phyloP scores from a whole-genome alignment of 2,888 invertebrate species.

The Cyclophora punctaria region DNA sequence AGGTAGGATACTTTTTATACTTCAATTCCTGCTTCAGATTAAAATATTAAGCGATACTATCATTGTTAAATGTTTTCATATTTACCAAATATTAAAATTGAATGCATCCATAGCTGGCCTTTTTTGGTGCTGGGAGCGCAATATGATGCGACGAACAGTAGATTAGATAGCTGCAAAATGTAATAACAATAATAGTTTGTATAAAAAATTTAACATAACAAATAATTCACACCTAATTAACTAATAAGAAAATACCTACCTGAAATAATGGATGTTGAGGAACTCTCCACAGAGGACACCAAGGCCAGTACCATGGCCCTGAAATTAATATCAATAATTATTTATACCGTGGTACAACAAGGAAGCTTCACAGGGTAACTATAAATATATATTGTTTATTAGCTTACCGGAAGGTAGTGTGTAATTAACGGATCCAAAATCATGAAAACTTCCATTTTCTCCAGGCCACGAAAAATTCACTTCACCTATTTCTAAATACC shows the following conservation, averaged over 20 bases:
- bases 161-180: conserved; percentile 81
- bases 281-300: conserved; percentile 83
- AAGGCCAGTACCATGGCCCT: conserved; percentile 79
- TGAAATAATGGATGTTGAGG: conserved; percentile 81
- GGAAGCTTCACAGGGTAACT: neutral
- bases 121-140: conserved; percentile 85
- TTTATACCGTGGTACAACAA: neutral
- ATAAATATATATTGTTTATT: neutral
- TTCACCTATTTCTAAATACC: conserved; percentile 61
- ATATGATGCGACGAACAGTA: conserved; percentile 86
- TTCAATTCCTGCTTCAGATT: too few species aligned
- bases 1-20: too few species aligned
- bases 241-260: conserved; percentile 28
- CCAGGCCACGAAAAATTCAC: conserved; percentile 70
- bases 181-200: too few species aligned
- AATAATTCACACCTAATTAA: too few species aligned
- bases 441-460: conserved; percentile 63
- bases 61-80: too few species aligned
- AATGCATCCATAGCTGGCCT: conserved; percentile 88
- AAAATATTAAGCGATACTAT: too few species aligned
- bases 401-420: conserved; percentile 62
- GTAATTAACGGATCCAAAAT: conserved; percentile 59
- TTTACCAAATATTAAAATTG: conserved; percentile 84
- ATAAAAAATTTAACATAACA: too few species aligned
- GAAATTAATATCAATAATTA: conserved; percentile 2